These are phyloP conservation scores for Aix galericulata DNA, from an alignment of 2,113 vertebrate genomes.

Conservation along the genomic window DNA sequence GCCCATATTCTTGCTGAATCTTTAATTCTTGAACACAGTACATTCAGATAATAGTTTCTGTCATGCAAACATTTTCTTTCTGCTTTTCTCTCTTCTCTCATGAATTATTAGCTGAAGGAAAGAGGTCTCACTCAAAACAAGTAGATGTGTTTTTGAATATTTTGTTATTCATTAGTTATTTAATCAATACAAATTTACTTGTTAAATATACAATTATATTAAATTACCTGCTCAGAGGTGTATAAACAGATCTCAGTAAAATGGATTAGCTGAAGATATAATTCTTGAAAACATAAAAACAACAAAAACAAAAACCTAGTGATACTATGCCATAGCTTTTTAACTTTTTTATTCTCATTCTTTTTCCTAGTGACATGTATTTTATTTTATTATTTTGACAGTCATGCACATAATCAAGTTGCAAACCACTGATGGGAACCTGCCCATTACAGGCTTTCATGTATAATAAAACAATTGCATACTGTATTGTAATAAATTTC, in stretches of 20 bases:
- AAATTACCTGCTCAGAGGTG: background rate
- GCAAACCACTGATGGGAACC: background rate
- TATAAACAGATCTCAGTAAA: background rate
- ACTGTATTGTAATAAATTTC: constrained; percentile 21
- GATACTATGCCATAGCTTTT: background rate
- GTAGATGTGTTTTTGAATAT: background rate
- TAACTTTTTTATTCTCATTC: background rate
- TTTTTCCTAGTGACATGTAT: background rate
- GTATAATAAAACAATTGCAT: constrained; percentile 29
- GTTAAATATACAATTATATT: background rate
- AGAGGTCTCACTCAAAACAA: background rate
- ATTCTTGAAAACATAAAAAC: background rate
- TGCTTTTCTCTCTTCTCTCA: background rate
- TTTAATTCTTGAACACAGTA: background rate
- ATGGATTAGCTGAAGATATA: background rate
- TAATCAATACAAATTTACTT: background rate
- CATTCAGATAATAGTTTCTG: background rate
- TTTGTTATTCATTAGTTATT: background rate
- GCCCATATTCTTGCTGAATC: background rate
- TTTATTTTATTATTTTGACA: constrained; percentile 20
- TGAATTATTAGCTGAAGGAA: background rate
- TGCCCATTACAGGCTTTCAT: background rate
- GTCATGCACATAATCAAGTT: background rate
- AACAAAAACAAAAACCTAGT: background rate
- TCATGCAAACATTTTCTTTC: background rate